Base-by-base conservation (phyloP, 2,888 invertebrate species). In the Stratiomys singularior region DNA sequence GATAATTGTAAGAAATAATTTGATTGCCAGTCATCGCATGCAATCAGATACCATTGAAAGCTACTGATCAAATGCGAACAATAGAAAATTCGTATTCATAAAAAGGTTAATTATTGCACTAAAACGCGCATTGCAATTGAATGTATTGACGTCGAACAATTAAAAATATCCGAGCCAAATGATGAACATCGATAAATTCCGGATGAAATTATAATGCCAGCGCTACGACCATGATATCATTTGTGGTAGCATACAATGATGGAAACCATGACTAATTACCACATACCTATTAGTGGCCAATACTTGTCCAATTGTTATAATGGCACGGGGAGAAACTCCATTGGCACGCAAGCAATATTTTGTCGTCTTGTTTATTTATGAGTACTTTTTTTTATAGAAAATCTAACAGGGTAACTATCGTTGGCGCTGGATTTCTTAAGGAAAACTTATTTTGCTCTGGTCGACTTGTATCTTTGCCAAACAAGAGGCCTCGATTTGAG, bases 231-330 rank as follows among this genome's bases (percentile, higher is more conserved):
- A 64, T 30, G 64, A 64, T 30, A 64, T 64, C 67, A 67, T 67
- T 67, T 67, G 21, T 67, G 21, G 7, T 44, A 5, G 44, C 11
- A 67, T 28, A 37, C 37, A 67, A 67, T 67, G 44, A 4, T 18
- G 15, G 44, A 37, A 67, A 27, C 44, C 67, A 44, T 67, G 67
- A 67, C 67, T 67, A 67, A 67, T 67, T 67, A 44, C 28, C 64
- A 27, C 67, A 44, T 23, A 21, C 23, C 58, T 23, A 23, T 60
- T 60, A 25, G 11, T 60, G 23, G 58, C 52, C 52, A 52, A 52
- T 52, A 52, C 52, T 15, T 52, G 52, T 52, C 23, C 23, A 60
- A 9, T 18, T 60, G 25, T 23, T 60, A 52, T 52, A 52, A 52
- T n/a, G 18, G 52, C 5, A 37, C 37, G 3, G 9, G 37, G 37